Conservation (phyloP, 2,113 vertebrate genomes). For the Hymenochirus boettgeri region DNA sequence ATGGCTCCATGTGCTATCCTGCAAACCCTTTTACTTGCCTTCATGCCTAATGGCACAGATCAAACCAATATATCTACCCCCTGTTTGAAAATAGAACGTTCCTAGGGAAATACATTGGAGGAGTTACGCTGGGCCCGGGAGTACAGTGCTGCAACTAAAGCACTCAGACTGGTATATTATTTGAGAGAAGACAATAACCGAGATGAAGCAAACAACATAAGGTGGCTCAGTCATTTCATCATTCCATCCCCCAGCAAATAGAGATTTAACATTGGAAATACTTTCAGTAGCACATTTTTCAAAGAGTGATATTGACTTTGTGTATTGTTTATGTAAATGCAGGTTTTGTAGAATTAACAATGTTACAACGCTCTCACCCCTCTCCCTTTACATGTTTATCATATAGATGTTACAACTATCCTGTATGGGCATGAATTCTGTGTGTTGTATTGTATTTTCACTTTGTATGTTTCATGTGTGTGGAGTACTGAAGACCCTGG, state of each 20-base stretch:
- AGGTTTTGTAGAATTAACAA: too few relatives aligned
- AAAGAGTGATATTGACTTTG: too few relatives aligned
- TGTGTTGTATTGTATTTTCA: too few relatives aligned
- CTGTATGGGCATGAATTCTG: too few relatives aligned
- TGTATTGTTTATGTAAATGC: too few relatives aligned
- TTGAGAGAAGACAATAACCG: slow-evolving; percentile 49
- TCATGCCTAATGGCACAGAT: slow-evolving; percentile 48
- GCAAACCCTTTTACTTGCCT: slow-evolving; percentile 46
- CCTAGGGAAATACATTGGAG: slow-evolving; percentile 62
- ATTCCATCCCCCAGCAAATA: slow-evolving; percentile 22
- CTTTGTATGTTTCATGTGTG: too few relatives aligned
- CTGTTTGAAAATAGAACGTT: slow-evolving; percentile 22
- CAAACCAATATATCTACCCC: neutral
- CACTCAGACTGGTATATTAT: slow-evolving; percentile 64
- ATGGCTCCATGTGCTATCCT: neutral
- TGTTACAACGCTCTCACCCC: too few relatives aligned
- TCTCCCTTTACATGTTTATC: too few relatives aligned
- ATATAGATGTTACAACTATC: too few relatives aligned
- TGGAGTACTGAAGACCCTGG: too few relatives aligned
- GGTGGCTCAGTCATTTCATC: slow-evolving; percentile 65
- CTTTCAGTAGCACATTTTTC: slow-evolving; percentile 7
- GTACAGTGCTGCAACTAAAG: slow-evolving; percentile 46
- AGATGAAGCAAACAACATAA: slow-evolving; percentile 36
- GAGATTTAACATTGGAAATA: slow-evolving; percentile 16
- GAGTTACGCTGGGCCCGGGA: slow-evolving; percentile 42